Evolutionary conservation across 2,888 invertebrate species (phyloP).

Genomic region (Aplocera efformata): DNA sequence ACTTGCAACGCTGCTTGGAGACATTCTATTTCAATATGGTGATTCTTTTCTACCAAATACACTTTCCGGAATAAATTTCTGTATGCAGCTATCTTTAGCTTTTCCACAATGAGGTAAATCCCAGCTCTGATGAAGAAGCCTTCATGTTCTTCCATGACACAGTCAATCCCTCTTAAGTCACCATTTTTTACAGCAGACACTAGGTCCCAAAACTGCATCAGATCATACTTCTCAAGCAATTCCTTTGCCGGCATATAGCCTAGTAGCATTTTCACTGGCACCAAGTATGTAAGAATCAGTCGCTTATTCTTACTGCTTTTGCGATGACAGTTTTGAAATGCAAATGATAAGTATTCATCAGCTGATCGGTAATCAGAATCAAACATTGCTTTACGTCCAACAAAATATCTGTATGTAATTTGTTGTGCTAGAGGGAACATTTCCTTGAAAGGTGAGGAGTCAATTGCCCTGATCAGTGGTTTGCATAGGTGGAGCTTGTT

Average conservation of each 20-base stretch:
- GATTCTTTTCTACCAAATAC: constrained; percentile 86
- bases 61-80: constrained; percentile 97
- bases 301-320: constrained; percentile 92
- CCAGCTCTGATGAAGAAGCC: constrained; percentile 96
- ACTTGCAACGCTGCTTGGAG: constrained; percentile 91
- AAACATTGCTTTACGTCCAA: constrained; percentile 98
- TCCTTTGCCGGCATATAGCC: constrained; percentile 94
- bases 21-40: constrained; percentile 93
- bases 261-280: constrained; percentile 98
- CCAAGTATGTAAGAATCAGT: constrained; percentile 95
- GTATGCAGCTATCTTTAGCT: constrained; percentile 96
- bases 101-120: constrained; percentile 98
- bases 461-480: constrained; percentile 97
- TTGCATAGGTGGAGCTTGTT: constrained; percentile 94
- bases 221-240: constrained; percentile 92
- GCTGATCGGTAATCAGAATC: constrained; percentile 97
- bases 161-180: constrained; percentile 90
- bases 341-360: constrained; percentile 94
- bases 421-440: constrained; percentile 94
- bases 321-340: constrained; percentile 94
- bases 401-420: constrained; percentile 98
- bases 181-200: constrained; percentile 94
- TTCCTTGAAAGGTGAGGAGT: constrained; percentile 94
- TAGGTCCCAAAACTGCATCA: constrained; percentile 94
- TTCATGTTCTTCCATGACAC: constrained; percentile 92